phyloP scores from a whole-genome alignment of 1,140 invertebrate species.

The Leptinotarsa texana region DNA sequence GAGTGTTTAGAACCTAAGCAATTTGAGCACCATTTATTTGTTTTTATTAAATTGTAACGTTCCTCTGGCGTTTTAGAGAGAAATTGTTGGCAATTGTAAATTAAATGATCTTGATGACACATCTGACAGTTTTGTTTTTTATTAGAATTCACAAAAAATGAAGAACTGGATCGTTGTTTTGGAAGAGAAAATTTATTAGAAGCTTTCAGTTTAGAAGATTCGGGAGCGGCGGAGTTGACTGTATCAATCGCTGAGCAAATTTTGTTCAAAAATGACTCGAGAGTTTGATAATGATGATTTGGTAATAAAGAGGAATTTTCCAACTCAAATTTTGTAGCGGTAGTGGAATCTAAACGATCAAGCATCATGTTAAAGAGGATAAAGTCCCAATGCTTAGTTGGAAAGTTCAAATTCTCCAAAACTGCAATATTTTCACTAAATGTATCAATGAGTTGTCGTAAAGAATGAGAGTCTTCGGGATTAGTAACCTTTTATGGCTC shows the following conservation, averaged over 20 bases:
- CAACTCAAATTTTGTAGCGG: neutral
- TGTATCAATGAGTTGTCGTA: slow-evolving; percentile 3
- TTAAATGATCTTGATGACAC: slow-evolving; percentile 5
- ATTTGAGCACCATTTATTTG: slow-evolving; percentile 1
- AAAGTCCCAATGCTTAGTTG: slow-evolving; percentile 14
- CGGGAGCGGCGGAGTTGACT: neutral
- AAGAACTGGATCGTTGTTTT: neutral
- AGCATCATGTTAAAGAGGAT: slow-evolving; percentile 4
- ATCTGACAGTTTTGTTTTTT: neutral
- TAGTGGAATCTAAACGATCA: slow-evolving; percentile 7
- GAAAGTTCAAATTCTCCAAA: neutral
- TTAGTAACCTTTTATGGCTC: neutral
- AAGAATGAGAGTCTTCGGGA: neutral
- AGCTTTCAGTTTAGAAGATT: neutral
- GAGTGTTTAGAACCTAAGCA: slow-evolving; percentile 3
- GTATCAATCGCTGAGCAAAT: neutral
- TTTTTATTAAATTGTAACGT: slow-evolving; percentile 8
- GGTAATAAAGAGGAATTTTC: neutral
- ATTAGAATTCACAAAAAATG: neutral
- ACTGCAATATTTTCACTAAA: slow-evolving; percentile 17
- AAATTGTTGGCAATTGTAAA: slow-evolving; percentile 14
- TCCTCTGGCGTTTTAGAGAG: neutral
- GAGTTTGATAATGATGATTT: neutral
- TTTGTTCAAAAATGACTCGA: neutral
- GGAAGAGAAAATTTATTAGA: neutral